A percentile compares a stretch with the other conserved stretches of the same genome.
Evolutionary conservation across 1,140 invertebrate species (phyloP).

Genomic region (Nasonia vitripennis): DNA sequence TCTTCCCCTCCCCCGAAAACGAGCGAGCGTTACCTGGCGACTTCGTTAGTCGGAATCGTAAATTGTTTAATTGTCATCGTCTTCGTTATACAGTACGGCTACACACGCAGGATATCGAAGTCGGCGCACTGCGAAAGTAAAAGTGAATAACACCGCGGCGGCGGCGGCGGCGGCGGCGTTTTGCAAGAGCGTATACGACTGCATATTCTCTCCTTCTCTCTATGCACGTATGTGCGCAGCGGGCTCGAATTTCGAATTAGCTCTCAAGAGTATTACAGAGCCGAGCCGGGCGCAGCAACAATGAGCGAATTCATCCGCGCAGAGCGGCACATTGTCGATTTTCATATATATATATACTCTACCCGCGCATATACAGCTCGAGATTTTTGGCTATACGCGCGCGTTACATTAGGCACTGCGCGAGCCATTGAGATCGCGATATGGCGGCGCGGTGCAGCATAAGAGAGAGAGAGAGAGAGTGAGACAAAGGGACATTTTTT

Average conservation of each 20-base stretch:
- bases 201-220: not conserved
- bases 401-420: not conserved
- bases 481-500: constrained; percentile 25
- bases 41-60: not conserved
- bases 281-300: not conserved
- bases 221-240: not conserved
- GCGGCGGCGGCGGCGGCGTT: not conserved
- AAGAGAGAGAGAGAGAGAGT: not conserved
- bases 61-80: not conserved
- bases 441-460: not conserved
- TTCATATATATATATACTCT: not conserved
- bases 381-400: not conserved
- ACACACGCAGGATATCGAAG: too few relatives aligned
- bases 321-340: constrained; percentile 13
- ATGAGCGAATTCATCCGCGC: not conserved
- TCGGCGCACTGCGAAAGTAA: not conserved
- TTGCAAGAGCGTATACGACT: not conserved
- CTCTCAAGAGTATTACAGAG: not conserved
- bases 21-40: not conserved
- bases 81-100: too few relatives aligned
- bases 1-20: not conserved
- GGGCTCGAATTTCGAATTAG: constrained; percentile 20
- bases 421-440: too few relatives aligned
- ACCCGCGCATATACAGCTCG: not conserved
- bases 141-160: not conserved